Conservation (phyloP, 2,113 vertebrate species). For the Myrmophylax atrothorax region DNA sequence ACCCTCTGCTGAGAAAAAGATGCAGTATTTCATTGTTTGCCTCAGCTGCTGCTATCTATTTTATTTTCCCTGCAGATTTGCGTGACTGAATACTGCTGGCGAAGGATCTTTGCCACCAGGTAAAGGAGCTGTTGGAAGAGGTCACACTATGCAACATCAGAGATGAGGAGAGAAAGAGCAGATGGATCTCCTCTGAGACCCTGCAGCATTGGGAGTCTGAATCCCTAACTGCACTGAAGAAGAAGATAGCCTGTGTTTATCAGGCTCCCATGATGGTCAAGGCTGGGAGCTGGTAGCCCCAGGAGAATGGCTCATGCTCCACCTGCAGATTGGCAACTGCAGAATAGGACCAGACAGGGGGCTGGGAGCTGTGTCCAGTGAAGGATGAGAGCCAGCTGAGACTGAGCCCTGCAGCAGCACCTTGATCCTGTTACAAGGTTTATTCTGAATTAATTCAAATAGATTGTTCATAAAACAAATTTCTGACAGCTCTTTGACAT, state of each 20-base stretch:
- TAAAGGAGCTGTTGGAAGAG: not conserved
- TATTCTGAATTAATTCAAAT: not conserved
- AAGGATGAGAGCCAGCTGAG: not conserved
- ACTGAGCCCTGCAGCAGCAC: not conserved
- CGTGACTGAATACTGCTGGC: not conserved
- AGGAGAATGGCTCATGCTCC: not conserved
- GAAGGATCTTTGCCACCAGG: not conserved
- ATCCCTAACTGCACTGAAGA: fast-evolving
- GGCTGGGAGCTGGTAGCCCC: not conserved
- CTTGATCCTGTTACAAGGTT: not conserved
- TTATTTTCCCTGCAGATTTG: not conserved
- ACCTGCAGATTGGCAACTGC: not conserved
- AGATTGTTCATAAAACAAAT: not conserved
- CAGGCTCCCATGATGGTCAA: fast-evolving
- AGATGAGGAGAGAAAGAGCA: not conserved
- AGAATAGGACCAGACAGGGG: not conserved
- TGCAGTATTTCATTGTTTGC: fast-evolving
- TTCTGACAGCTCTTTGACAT: not conserved
- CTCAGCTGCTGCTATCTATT: not conserved
- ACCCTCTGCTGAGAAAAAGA: not conserved
- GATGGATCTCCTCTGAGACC: not conserved
- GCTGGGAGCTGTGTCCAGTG: not conserved
- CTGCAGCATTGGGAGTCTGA: not conserved
- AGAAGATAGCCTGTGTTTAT: not conserved
- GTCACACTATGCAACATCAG: not conserved